Percentiles rank a stretch among this genome's conserved stretches.
Evolutionary conservation across 1,140 invertebrate species (phyloP).

Genomic region (Hylaeus anthracinus): DNA sequence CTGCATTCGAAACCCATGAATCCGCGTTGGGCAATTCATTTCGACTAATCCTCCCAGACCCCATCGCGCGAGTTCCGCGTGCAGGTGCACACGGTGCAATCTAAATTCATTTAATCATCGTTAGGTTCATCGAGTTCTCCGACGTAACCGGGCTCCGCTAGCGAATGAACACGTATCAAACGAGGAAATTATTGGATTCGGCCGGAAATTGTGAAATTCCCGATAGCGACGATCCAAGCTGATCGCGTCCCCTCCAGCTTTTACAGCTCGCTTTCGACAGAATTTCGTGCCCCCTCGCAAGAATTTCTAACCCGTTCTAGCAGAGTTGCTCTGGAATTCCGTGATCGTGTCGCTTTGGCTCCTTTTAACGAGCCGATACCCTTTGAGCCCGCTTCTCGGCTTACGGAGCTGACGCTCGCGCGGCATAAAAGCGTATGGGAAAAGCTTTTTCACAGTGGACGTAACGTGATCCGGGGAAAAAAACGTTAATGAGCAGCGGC

Average conservation of each 20-base stretch:
- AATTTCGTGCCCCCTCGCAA: not conserved
- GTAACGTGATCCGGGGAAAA: not conserved
- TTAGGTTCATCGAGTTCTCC: constrained; percentile 10
- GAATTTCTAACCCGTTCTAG: not conserved
- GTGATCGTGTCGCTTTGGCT: not conserved
- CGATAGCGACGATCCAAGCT: constrained; percentile 37
- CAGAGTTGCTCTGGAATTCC: not conserved
- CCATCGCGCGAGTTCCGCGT: not conserved
- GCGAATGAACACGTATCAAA: constrained; percentile 23
- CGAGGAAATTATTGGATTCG: constrained; percentile 55
- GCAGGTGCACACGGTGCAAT: constrained; percentile 18
- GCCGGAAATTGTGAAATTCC: constrained; percentile 62
- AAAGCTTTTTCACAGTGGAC: constrained; percentile 1
- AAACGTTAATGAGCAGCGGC: constrained; percentile 14
- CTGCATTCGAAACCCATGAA: not conserved
- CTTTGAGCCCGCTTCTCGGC: not conserved
- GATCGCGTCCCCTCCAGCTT: constrained; percentile 5
- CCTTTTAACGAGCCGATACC: constrained; percentile 9
- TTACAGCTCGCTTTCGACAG: not conserved
- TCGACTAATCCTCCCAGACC: not conserved
- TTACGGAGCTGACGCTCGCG: not conserved
- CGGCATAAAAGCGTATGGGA: not conserved
- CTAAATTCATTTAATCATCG: constrained; percentile 43
- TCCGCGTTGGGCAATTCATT: not conserved
- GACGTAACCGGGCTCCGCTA: not conserved